Base-by-base conservation (phyloP, 53 echinoderm and acorn worm species). In the Pentamera pediparva region DNA sequence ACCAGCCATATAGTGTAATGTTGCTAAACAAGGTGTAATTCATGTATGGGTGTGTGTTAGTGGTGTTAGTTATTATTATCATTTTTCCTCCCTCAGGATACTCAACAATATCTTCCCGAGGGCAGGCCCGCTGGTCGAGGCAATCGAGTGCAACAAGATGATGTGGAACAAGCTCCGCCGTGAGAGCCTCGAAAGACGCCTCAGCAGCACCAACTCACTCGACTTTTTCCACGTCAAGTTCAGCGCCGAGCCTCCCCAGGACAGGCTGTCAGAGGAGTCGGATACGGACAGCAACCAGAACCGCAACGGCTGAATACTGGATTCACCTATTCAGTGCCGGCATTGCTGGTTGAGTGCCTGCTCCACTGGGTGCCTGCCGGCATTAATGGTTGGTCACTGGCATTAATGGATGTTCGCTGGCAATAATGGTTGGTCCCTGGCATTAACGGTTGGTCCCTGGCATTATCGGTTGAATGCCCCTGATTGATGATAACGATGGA, bases 181-280 rank as follows among this genome's bases (percentile, higher is more conserved):
- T 11, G 98, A 98, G 76, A 98, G 85, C 56, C 79, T 78, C 60
- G 77, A 83, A 53, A 75, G 98, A 47, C 84, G 87, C 37, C 86
- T 98, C 25, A 98, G 98, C 78, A 98, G 98, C 79, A 89, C 98
- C 63, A 98, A 98, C 78, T 98, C 98, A 15, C 77, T 98, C 36
- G 98, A 98, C 77, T 98, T 98, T 84, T 98, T 98, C 78, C 76
- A 85, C 53, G 82, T 98, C 61, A 84, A 81, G 49, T 94, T 94
- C 82, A 69, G 54, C 28, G 82, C 85, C 51, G 94, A 94, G 78
- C 75, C 78, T 29, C 40, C 61, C 12, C 72, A 63, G 28, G 78
- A 35, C 20, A 62, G 75, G 38, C 54, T 82, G n/a, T 32, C 73
- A 0, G 87, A 82, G 59, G 77, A 82, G 38, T 60, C 75, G 3